Conservation (phyloP, 2,888 invertebrate species). For the Pheosia tremula region DNA sequence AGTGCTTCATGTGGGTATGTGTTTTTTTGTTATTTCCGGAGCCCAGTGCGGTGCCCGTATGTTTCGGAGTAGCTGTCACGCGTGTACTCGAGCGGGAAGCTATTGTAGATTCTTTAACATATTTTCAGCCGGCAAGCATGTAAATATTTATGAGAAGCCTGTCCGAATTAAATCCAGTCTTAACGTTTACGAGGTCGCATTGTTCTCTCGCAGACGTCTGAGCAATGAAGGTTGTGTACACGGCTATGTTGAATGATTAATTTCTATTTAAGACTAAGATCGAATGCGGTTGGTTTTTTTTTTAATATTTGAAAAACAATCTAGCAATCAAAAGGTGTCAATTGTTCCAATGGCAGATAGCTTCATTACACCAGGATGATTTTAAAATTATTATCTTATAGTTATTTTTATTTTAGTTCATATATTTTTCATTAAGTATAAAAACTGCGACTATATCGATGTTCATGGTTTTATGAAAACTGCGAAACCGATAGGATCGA, state of each 20-base stretch:
- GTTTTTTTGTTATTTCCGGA: conserved; percentile 44
- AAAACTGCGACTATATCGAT: too few relatives aligned
- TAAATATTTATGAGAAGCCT: conserved; percentile 68
- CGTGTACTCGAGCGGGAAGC: conserved; percentile 42
- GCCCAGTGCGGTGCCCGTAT: conserved; percentile 25
- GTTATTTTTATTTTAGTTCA: too few relatives aligned
- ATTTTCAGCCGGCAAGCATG: conserved; percentile 48
- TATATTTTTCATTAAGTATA: too few relatives aligned
- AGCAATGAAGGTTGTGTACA: conserved; percentile 52
- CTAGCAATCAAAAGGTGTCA: too few relatives aligned
- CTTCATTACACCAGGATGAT: too few relatives aligned
- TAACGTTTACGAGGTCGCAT: conserved; percentile 56
- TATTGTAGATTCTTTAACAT: conserved; percentile 57
- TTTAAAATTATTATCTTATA: too few relatives aligned
- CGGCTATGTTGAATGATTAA: conserved; percentile 58
- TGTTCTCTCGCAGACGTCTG: conserved; percentile 50
- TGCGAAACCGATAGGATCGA: too few relatives aligned
- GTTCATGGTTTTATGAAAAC: too few relatives aligned
- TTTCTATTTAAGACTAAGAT: conserved; percentile 25
- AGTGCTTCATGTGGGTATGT: conserved; percentile 43
- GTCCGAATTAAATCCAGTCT: conserved; percentile 63
- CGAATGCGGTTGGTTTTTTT: background rate
- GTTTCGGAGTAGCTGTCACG: conserved; percentile 60
- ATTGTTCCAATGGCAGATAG: too few relatives aligned
- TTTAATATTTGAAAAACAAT: background rate